A percentile compares a stretch with the other conserved stretches of the same genome.
These are phyloP conservation scores for Tenthredo scrophulariae DNA, from an alignment of 2,888 invertebrate genomes.

Conservation along the genomic window DNA sequence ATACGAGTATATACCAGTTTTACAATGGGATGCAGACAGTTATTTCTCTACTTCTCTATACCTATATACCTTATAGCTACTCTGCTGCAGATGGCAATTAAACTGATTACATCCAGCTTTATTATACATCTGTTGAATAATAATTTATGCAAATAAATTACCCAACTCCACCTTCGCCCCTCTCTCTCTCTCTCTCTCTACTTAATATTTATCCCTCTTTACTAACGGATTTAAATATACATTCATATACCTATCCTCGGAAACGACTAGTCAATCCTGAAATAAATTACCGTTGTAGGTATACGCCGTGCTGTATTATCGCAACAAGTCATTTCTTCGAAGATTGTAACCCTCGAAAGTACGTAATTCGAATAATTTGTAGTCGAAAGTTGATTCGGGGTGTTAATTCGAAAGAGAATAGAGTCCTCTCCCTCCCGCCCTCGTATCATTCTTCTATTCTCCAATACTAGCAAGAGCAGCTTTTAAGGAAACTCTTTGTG, in stretches of 20 bases:
- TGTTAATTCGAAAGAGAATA: slow-evolving; percentile 53
- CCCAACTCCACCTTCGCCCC: neutral
- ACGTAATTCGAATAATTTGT: slow-evolving; percentile 11
- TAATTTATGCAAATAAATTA: slow-evolving; percentile 47
- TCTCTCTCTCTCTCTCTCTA: neutral
- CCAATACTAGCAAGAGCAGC: neutral
- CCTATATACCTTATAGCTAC: neutral
- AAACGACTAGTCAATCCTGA: neutral
- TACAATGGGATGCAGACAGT: slow-evolving; percentile 4
- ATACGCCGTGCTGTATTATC: neutral
- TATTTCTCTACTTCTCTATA: neutral
- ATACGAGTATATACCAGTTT: neutral
- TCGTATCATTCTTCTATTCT: slow-evolving; percentile 39
- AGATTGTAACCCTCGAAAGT: neutral
- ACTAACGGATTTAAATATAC: neutral
- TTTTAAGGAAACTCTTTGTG: slow-evolving; percentile 9
- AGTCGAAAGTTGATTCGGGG: slow-evolving; percentile 18
- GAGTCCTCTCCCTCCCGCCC: slow-evolving; percentile 58
- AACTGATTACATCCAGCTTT: slow-evolving; percentile 46
- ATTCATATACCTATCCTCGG: neutral
- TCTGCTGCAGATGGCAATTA: slow-evolving; percentile 37
- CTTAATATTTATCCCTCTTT: slow-evolving; percentile 28
- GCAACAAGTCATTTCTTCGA: neutral
- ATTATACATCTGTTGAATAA: slow-evolving; percentile 48
- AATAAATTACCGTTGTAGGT: neutral